These are phyloP conservation scores for Cyclura pinguis DNA, from an alignment of 2,797 vertebrate species.

Conservation along the genomic window DNA sequence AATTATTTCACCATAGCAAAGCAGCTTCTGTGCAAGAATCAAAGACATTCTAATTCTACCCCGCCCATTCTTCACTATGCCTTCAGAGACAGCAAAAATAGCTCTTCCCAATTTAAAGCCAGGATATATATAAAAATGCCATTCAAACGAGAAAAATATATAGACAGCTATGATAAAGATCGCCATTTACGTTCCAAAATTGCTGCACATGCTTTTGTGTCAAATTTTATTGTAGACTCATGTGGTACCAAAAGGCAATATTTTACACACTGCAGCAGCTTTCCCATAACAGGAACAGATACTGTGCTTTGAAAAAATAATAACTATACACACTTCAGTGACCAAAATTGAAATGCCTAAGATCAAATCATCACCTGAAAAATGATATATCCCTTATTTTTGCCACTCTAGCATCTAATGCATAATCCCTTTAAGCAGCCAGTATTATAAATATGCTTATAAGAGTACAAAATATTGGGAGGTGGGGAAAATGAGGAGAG, in stretches of 20 bases:
- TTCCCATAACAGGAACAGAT: conserved; percentile 1
- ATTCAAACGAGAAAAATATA: conserved; percentile 38
- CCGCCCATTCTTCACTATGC: background rate
- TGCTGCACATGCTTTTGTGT: conserved; percentile 12
- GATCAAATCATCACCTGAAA: conserved; percentile 25
- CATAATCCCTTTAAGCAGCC: conserved; percentile 16
- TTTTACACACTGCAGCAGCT: background rate
- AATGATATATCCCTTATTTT: conserved; percentile 33
- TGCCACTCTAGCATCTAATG: background rate
- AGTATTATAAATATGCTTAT: background rate
- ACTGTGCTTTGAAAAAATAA: conserved; percentile 12
- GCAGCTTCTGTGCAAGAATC: background rate
- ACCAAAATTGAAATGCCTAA: conserved; percentile 45
- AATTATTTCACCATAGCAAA: conserved; percentile 5
- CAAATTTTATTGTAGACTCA: conserved; percentile 40
- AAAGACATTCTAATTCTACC: background rate
- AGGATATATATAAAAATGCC: conserved; percentile 9
- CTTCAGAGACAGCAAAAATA: background rate
- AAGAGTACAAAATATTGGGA: background rate
- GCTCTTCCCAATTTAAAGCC: conserved; percentile 37
- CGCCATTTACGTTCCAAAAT: conserved; percentile 22
- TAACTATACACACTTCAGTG: conserved; percentile 28
- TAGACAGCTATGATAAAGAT: conserved; percentile 32
- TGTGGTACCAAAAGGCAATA: conserved; percentile 16
- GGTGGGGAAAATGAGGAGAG: background rate